Conservation (phyloP, 2,113 vertebrate genomes). For the Chunga burmeisteri region DNA sequence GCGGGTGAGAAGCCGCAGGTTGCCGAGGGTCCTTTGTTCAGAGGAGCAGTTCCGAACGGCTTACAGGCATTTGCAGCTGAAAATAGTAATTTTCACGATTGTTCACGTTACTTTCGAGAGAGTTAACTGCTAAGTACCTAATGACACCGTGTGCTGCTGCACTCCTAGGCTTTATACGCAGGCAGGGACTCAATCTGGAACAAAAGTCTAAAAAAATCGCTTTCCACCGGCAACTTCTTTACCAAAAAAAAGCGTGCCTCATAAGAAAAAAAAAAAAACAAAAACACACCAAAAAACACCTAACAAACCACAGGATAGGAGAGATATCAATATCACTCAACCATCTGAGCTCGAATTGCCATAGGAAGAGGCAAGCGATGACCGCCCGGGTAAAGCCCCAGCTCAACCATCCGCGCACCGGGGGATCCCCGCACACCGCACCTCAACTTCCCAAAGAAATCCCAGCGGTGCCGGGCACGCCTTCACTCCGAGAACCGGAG, state of each 20-base stretch:
- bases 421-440: rapidly evolving
- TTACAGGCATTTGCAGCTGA: not conserved
- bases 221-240: not conserved
- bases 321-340: rapidly evolving
- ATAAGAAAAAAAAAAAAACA: no score
- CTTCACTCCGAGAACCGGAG: rapidly evolving
- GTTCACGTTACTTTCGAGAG: not conserved
- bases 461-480: rapidly evolving
- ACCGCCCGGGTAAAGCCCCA: rapidly evolving
- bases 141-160: not conserved
- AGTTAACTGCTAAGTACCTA: not conserved
- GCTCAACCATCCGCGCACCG: not conserved
- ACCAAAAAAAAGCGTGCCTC: rapidly evolving
- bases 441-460: not conserved
- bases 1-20: not conserved
- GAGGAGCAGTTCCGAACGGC: not conserved
- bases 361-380: rapidly evolving
- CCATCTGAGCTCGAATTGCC: rapidly evolving
- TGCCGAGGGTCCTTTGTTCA: not conserved
- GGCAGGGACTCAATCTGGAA: not conserved
- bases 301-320: no score
- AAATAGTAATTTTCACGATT: not conserved
- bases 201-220: not conserved
- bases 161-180: not conserved
- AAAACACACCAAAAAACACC: no score